Evolutionary conservation across 2,888 invertebrate genomes (phyloP).

Genomic region (Drosophila ezoana): DNA sequence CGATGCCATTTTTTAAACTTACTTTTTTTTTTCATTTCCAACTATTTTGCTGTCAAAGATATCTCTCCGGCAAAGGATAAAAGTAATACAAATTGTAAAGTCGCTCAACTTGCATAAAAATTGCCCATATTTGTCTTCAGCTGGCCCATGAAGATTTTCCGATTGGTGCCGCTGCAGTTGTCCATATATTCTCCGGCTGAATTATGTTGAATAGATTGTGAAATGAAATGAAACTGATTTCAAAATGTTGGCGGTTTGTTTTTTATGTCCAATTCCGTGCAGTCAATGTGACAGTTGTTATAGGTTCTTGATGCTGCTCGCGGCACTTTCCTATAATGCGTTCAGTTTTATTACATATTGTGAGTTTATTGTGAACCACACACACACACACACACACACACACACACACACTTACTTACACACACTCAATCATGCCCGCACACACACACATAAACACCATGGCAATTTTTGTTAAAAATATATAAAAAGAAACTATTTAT

Average conservation of each 20-base stretch:
- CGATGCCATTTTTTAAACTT: no score
- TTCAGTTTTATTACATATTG: conserved; percentile 75
- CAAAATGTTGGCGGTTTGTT: conserved; percentile 3
- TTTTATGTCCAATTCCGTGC: conserved; percentile 22
- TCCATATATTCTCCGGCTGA: no score
- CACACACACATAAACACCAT: conserved; percentile 17
- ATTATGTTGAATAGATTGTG: not conserved
- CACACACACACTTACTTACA: conserved; percentile 11
- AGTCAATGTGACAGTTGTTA: conserved; percentile 31
- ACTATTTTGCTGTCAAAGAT: no score
- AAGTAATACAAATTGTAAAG: no score
- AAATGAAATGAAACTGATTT: conserved; percentile 9
- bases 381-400: conserved; percentile 29
- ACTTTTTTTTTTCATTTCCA: no score
- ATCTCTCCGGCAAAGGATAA: no score
- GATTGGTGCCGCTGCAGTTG: no score
- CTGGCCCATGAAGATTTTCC: no score
- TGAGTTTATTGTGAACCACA: conserved; percentile 66
- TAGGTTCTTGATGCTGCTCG: conserved; percentile 47
- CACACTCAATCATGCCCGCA: conserved; percentile 22
- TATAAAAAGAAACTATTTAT: conserved; percentile 23
- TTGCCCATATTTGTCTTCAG: no score
- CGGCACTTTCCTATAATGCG: conserved; percentile 67
- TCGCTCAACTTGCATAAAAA: no score
- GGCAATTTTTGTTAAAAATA: conserved; percentile 58